These are phyloP conservation scores for Trachythela sp. DNA, from an alignment of 64 coral and sea anemone genomes.

Conservation along the genomic window DNA sequence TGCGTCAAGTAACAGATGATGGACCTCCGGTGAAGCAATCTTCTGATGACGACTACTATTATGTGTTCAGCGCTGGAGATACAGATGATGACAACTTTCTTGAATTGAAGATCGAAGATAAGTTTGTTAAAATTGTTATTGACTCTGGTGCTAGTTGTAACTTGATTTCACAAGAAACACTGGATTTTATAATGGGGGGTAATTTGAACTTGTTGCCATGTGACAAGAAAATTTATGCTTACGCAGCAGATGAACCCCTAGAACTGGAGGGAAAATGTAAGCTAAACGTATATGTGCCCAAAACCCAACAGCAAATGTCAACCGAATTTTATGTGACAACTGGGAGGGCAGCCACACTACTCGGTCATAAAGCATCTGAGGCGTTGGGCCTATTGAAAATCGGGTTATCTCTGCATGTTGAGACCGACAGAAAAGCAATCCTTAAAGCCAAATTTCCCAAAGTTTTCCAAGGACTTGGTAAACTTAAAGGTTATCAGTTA, in stretches of 20 bases:
- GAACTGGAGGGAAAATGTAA: constrained; percentile 16
- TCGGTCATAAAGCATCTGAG: constrained; percentile 21
- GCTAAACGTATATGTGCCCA: constrained; percentile 26
- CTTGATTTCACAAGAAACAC: constrained; percentile 27
- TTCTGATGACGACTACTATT: not conserved
- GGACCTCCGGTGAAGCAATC: not conserved
- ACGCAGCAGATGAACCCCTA: not conserved
- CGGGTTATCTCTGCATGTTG: not conserved
- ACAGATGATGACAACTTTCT: not conserved
- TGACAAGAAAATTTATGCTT: constrained; percentile 16
- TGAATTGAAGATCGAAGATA: constrained; percentile 49
- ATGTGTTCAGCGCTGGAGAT: not conserved
- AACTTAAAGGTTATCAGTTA: constrained; percentile 36
- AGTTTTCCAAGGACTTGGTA: constrained; percentile 38
- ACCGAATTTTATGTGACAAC: constrained; percentile 22
- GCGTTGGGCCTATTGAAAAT: constrained; percentile 17
- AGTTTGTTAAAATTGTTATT: constrained; percentile 42
- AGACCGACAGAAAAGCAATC: constrained; percentile 30
- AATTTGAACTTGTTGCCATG: not conserved
- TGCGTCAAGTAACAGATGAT: not conserved
- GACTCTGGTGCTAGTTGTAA: constrained; percentile 59
- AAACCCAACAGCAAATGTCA: not conserved
- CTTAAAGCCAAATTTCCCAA: constrained; percentile 47
- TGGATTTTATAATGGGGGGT: constrained; percentile 47
- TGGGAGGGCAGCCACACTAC: not conserved